These are phyloP conservation scores for Peromyscus leucopus DNA, from an alignment of 2,113 vertebrate genomes.

Conservation along the genomic window DNA sequence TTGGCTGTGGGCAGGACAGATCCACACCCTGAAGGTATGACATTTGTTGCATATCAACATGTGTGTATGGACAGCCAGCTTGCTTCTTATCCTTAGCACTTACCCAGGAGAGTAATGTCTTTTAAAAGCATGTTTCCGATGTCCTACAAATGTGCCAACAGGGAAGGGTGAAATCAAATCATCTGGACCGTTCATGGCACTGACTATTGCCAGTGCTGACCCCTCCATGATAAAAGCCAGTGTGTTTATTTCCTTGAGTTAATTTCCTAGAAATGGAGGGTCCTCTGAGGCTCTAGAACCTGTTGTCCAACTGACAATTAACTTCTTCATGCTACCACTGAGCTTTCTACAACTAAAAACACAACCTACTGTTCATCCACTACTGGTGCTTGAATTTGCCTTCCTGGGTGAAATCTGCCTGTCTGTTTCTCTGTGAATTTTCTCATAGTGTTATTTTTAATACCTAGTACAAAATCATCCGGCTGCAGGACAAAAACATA, in stretches of 20 bases:
- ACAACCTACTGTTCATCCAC: rapidly evolving
- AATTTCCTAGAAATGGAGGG: neutral
- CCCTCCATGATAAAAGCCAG: neutral
- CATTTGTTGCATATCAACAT: neutral
- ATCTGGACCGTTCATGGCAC: neutral
- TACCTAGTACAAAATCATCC: neutral
- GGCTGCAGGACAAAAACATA: rapidly evolving
- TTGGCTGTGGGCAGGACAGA: neutral
- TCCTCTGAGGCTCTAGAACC: neutral
- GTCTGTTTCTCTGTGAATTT: rapidly evolving
- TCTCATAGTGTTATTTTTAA: rapidly evolving
- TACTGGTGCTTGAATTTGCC: neutral
- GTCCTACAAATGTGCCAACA: too few relatives aligned
- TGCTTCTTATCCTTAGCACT: neutral
- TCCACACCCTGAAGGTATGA: too few relatives aligned
- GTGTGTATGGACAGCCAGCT: neutral
- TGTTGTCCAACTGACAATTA: too few relatives aligned
- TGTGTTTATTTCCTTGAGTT: neutral
- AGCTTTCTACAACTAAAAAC: rapidly evolving
- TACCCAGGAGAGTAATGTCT: neutral
- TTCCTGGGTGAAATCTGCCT: too few relatives aligned
- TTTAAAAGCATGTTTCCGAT: neutral
- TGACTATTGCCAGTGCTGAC: too few relatives aligned
- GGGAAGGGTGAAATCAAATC: neutral
- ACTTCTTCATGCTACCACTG: rapidly evolving